phyloP scores from a whole-genome alignment of 2,888 invertebrate genomes.

The Brachylomia viminalis region DNA sequence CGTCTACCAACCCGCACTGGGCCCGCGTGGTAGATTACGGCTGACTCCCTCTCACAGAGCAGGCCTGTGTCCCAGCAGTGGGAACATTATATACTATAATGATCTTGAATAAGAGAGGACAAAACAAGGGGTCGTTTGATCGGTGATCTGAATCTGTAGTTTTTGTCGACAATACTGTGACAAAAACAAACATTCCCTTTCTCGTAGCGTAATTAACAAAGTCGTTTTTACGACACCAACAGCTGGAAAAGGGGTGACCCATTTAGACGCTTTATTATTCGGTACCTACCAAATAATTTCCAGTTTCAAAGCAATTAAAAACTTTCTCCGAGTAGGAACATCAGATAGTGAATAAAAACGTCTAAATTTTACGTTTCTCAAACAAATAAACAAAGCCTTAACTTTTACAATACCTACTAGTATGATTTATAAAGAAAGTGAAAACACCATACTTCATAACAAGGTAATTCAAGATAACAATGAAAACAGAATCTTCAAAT shows the following conservation, averaged over 20 bases:
- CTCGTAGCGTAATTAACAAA: slow-evolving; percentile 11
- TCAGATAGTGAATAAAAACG: too few relatives aligned
- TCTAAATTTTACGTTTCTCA: background rate
- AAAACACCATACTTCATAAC: slow-evolving; percentile 45
- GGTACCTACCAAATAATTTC: background rate
- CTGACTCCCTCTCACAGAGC: too few relatives aligned
- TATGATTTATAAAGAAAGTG: slow-evolving; percentile 27
- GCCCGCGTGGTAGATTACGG: too few relatives aligned
- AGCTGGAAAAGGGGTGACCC: slow-evolving; percentile 19
- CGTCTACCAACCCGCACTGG: too few relatives aligned
- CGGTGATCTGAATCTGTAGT: background rate
- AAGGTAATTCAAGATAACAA: slow-evolving; percentile 31
- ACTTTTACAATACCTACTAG: background rate
- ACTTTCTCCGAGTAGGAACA: background rate
- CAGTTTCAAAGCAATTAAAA: slow-evolving; percentile 25
- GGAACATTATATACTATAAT: too few relatives aligned
- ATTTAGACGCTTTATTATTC: slow-evolving; percentile 19
- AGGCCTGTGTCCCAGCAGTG: too few relatives aligned
- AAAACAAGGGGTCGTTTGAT: background rate
- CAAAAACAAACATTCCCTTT: background rate
- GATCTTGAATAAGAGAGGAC: too few relatives aligned
- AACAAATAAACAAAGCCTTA: background rate
- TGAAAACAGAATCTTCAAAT: slow-evolving; percentile 32
- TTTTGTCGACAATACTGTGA: background rate
- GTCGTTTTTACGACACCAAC: slow-evolving; percentile 19